Percentiles rank a stretch among this genome's conserved stretches.
phyloP scores from a whole-genome alignment of 2,797 vertebrate species.

The Coendou prehensilis region DNA sequence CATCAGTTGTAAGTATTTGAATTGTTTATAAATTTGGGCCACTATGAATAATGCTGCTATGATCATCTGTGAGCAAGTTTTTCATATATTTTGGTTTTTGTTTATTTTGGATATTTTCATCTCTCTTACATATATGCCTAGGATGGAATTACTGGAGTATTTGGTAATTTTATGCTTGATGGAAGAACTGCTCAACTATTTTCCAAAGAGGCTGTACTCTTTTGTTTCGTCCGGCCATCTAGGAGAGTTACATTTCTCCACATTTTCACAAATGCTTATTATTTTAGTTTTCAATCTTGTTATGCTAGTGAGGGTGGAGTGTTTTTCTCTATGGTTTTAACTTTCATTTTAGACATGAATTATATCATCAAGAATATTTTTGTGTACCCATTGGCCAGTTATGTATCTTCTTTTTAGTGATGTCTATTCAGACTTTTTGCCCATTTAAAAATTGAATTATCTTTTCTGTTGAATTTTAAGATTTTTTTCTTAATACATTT shows the following conservation, averaged over 20 bases:
- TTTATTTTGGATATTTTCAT: background rate
- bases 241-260: background rate
- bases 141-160: background rate
- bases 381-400: background rate
- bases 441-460: background rate
- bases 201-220: background rate
- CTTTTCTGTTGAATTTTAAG: background rate
- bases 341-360: background rate
- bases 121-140: background rate
- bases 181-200: background rate
- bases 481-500: background rate
- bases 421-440: background rate
- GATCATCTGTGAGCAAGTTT: background rate
- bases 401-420: background rate
- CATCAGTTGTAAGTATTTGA: background rate
- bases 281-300: background rate
- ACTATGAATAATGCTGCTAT: background rate
- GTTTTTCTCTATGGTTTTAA: background rate
- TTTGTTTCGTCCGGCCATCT: background rate
- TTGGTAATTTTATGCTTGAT: background rate
- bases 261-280: background rate
- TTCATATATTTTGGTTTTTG: background rate
- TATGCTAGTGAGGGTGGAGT: background rate
- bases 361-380: background rate
- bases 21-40: background rate